Percentiles rank a stretch among this genome's conserved stretches.
Conservation (phyloP, 2,797 vertebrate species). For the Garrulus glandarius region DNA sequence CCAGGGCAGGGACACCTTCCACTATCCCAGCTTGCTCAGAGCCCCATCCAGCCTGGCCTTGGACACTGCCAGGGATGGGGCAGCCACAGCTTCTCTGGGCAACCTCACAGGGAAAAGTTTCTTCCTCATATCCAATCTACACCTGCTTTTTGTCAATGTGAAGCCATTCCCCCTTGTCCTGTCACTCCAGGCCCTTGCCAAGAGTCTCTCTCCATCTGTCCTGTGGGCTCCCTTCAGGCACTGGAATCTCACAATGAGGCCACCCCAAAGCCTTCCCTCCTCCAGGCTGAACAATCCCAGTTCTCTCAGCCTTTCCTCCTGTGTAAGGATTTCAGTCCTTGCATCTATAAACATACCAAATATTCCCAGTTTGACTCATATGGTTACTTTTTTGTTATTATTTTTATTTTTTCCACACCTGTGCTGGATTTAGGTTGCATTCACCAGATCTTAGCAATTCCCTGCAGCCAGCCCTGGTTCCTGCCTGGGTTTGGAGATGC, state of each 20-base stretch:
- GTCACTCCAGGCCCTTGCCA: not conserved
- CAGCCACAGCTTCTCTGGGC: not conserved
- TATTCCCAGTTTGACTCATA: not conserved
- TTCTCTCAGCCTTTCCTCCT: not conserved
- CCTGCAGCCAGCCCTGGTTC: not conserved
- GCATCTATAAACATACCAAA: not conserved
- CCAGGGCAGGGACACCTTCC: not conserved
- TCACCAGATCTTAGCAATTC: not conserved
- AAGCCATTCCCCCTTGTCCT: not conserved
- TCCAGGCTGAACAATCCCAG: not conserved
- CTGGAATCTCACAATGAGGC: rapidly evolving
- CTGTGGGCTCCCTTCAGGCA: rapidly evolving
- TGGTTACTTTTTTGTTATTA: not conserved
- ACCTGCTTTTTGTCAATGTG: rapidly evolving
- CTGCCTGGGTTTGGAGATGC: not conserved
- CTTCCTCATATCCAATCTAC: not conserved
- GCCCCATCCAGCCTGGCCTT: not conserved
- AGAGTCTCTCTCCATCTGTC: not conserved
- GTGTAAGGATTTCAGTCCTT: not conserved
- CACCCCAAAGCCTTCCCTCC: rapidly evolving
- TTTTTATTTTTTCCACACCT: not conserved
- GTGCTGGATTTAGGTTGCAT: not conserved
- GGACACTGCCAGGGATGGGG: not conserved
- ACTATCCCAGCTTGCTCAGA: not conserved
- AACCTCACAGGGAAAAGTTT: not conserved